phyloP scores from a whole-genome alignment of 2,888 invertebrate species.

The Bruchidius siliquastri region DNA sequence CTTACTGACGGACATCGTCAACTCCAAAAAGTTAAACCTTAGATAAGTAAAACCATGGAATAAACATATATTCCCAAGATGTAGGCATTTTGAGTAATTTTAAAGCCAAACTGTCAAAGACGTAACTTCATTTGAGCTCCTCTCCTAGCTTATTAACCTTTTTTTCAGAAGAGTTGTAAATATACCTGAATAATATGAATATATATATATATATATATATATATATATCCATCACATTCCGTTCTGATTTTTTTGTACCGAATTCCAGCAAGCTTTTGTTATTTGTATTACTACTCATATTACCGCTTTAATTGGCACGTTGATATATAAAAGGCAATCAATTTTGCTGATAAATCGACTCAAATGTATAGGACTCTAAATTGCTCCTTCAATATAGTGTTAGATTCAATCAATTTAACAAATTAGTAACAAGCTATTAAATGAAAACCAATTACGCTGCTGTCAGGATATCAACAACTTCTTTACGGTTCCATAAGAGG shows the following conservation, averaged over 20 bases:
- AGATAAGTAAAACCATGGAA: too few relatives aligned
- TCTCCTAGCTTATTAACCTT: too few relatives aligned
- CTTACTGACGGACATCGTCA: too few relatives aligned
- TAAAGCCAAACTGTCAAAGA: too few relatives aligned
- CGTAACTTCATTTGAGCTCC: too few relatives aligned
- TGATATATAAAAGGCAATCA: background rate
- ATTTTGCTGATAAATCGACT: background rate
- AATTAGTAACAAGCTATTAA: background rate
- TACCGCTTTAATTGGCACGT: background rate
- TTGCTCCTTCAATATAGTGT: background rate
- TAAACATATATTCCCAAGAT: too few relatives aligned
- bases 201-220: too few relatives aligned
- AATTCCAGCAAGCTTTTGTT: background rate
- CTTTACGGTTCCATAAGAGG: background rate
- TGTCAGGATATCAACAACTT: background rate
- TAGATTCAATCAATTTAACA: background rate
- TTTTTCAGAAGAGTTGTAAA: too few relatives aligned
- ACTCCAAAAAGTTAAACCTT: too few relatives aligned
- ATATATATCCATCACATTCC: too few relatives aligned
- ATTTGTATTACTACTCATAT: background rate
- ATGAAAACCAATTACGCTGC: background rate
- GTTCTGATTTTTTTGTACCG: background rate
- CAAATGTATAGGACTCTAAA: background rate
- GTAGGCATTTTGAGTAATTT: too few relatives aligned
- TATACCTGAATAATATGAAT: too few relatives aligned